Evolutionary conservation across 2,888 invertebrate genomes (phyloP).

Genomic region (Aspidiotus rigidus): DNA sequence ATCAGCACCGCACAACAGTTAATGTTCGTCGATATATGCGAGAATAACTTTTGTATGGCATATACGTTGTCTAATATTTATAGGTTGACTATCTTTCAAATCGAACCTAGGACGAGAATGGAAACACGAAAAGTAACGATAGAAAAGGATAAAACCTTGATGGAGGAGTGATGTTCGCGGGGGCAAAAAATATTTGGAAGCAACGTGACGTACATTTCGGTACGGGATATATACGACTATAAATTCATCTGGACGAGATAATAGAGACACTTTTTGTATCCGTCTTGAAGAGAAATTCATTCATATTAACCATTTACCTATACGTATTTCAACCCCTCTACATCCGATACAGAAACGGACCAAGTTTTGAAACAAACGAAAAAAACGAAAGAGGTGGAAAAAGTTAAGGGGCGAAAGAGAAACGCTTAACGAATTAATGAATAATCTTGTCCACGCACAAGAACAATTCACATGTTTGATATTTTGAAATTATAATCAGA

Average conservation of each 20-base stretch:
- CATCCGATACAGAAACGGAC: background rate
- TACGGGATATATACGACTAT: background rate
- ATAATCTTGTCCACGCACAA: background rate
- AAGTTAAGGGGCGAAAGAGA: background rate
- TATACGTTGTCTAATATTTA: too few species aligned
- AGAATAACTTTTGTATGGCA: too few species aligned
- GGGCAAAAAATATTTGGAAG: constrained; percentile 25
- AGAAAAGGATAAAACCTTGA: constrained; percentile 10
- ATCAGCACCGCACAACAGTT: too few species aligned
- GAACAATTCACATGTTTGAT: background rate
- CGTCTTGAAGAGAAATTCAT: constrained; percentile 10
- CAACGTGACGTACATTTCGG: constrained; percentile 21
- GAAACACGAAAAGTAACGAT: background rate
- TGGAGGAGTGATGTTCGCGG: constrained; percentile 2
- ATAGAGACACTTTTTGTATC: constrained; percentile 20
- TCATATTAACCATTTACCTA: background rate
- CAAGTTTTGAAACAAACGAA: background rate
- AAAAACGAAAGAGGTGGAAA: background rate
- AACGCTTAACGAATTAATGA: background rate
- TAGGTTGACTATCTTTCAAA: too few species aligned
- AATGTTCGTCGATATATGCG: too few species aligned
- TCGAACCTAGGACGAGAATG: background rate
- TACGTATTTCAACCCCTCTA: background rate
- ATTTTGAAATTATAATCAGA: too few species aligned
- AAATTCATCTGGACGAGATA: constrained; percentile 19